A percentile compares a stretch with the other conserved stretches of the same genome.
These are phyloP conservation scores for Taurulus bubalis DNA, from an alignment of 2,113 vertebrate genomes.

Conservation along the genomic window DNA sequence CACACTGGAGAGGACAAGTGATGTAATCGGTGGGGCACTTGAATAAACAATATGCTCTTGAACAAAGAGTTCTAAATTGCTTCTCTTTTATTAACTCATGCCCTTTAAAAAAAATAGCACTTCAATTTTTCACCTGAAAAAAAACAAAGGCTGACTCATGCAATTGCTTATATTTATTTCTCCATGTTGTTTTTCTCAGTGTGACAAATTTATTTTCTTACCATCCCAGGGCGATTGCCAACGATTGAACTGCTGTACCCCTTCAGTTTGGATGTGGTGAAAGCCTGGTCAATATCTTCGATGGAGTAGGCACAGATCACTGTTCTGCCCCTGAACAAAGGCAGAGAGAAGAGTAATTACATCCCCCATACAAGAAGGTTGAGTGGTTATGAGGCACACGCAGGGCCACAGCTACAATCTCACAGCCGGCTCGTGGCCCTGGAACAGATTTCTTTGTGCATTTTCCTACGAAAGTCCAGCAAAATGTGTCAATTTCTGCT, in stretches of 20 bases:
- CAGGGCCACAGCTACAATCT: background rate
- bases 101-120: slow-evolving; percentile 22
- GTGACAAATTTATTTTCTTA: slow-evolving; percentile 51
- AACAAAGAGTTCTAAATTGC: slow-evolving; percentile 28
- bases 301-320: slow-evolving; percentile 87
- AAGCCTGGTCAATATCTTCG: slow-evolving; percentile 82
- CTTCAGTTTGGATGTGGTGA: slow-evolving; percentile 83
- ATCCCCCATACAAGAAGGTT: background rate
- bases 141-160: slow-evolving; percentile 24
- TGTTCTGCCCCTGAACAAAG: slow-evolving; percentile 79
- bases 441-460: too few species aligned
- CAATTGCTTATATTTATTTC: background rate
- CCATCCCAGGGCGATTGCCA: slow-evolving; percentile 79
- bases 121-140: slow-evolving; percentile 11
- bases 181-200: background rate
- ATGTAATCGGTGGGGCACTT: background rate
- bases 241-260: slow-evolving; percentile 79
- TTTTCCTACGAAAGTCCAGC: too few species aligned
- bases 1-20: slow-evolving; percentile 70
- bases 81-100: slow-evolving; percentile 15
- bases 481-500: too few species aligned
- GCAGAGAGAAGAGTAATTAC: slow-evolving; percentile 24
- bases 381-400: background rate
- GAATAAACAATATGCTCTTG: slow-evolving; percentile 20
- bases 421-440: too few species aligned